A percentile compares a stretch with the other conserved stretches of the same genome.
phyloP scores from a whole-genome alignment of 2,797 vertebrate species.

The Morus bassanus region DNA sequence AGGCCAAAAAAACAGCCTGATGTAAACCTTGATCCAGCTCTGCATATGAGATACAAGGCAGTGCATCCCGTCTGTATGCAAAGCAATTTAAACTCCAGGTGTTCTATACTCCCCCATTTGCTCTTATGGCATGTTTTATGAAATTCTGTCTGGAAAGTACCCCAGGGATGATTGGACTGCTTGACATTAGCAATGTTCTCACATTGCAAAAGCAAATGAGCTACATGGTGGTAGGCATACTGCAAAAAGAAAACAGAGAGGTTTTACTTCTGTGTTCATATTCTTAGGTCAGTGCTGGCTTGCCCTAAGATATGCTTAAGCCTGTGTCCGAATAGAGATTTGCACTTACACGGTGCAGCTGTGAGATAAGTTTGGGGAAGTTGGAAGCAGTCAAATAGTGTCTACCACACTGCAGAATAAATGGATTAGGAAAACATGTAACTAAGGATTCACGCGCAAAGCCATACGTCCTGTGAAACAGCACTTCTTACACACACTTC shows the following conservation, averaged over 20 bases:
- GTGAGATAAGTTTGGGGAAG: not conserved
- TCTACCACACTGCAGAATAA: not conserved
- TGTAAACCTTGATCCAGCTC: not conserved
- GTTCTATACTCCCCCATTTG: not conserved
- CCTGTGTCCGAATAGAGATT: not conserved
- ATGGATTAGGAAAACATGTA: not conserved
- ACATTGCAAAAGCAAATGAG: not conserved
- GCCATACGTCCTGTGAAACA: not conserved
- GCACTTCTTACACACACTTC: not conserved
- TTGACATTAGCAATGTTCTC: not conserved
- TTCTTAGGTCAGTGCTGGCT: not conserved
- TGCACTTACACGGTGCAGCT: not conserved
- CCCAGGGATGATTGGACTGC: accelerated
- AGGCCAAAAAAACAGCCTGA: not conserved
- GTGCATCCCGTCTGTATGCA: not conserved
- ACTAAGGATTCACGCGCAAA: not conserved
- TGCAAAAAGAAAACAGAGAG: not conserved
- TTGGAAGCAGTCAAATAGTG: not conserved
- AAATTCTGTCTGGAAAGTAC: not conserved
- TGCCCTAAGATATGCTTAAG: not conserved
- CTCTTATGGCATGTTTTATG: not conserved
- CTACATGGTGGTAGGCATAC: not conserved
- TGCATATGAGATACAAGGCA: not conserved
- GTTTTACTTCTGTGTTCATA: not conserved
- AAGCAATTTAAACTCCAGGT: not conserved